Base-by-base conservation (phyloP, 2,888 invertebrate species). In the Cephonodes hylas region DNA sequence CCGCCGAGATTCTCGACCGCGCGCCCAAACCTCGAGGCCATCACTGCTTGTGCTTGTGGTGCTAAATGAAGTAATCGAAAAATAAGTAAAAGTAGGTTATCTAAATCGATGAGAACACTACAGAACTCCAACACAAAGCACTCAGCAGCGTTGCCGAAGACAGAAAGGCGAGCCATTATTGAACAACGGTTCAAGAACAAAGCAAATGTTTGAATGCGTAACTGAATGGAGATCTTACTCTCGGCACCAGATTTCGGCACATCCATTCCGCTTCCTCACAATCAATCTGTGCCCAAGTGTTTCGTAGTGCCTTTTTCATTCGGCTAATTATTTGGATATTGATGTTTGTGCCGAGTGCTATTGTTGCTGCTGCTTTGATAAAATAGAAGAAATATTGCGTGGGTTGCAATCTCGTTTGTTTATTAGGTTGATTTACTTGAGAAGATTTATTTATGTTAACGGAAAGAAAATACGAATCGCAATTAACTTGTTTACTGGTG, bases 121-220 rank as follows among this genome's bases (percentile, higher is more conserved):
- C n/a, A 38, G 4, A 38, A 38, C 5, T n/a, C n/a, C 27, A 27
- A 25, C 25, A 48, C 25, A 48, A 31, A 18, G 53, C 53, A 31
- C 53, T 53, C 27, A 31, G 53, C 15, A 45, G n/a, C 38, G 8
- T 38, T 31, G 15, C 15, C 53, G 10, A 8, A 53, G 18, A 18
- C 27, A 18, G 18, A 31, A 48, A 53, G 27, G 7, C 38, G 38
- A 38, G 38, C 53, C 31, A 53, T 53, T 53, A 31, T 18, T 18
- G 31, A 27, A 53, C 53, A 53, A 48, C 15, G 27, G 27, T 27
- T 53, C 18, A 27, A 53, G 53, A 53, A 53, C 53, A 53, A 53
- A 53, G 18, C 53, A 53, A 53, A 53, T 53, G 53, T 53, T 53
- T n/a, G 27, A n/a, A 38, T 46, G n/a, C 25, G 46, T 25, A 31